Conservation (phyloP, 2,888 invertebrate genomes). For the Glyphotaelius pellucidus region DNA sequence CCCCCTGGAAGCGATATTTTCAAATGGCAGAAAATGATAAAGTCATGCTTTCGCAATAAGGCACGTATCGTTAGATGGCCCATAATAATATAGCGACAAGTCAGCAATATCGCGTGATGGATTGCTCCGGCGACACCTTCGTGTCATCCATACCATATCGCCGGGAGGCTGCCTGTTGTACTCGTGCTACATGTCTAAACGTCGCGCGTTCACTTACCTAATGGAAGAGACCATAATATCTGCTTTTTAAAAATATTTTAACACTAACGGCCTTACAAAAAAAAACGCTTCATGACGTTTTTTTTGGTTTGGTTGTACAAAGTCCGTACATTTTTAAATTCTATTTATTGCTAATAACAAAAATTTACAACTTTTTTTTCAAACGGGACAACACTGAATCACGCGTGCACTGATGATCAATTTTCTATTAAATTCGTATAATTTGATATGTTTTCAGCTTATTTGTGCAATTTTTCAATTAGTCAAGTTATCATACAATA, state of each 20-base stretch:
- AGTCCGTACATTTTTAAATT: too few species aligned
- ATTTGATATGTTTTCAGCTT: too few species aligned
- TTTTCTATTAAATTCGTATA: too few species aligned
- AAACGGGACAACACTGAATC: too few species aligned
- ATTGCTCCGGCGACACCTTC: slow-evolving; percentile 39
- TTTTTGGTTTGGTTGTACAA: too few species aligned
- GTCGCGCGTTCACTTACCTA: background rate
- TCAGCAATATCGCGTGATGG: slow-evolving; percentile 47
- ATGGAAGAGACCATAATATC: background rate
- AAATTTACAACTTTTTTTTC: too few species aligned
- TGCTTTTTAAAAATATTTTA: background rate
- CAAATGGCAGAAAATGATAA: slow-evolving; percentile 7
- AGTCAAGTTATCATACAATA: too few species aligned
- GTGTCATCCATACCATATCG: background rate
- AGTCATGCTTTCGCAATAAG: background rate
- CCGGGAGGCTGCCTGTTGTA: background rate
- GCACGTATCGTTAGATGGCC: slow-evolving; percentile 30
- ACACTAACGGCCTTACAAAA: too few species aligned
- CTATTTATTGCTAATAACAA: too few species aligned
- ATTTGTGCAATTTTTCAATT: too few species aligned
- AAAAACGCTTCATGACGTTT: too few species aligned
- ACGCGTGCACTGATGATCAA: too few species aligned
- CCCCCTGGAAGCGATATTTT: background rate
- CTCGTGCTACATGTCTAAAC: background rate
- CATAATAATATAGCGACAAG: slow-evolving; percentile 47